A percentile compares a stretch with the other conserved stretches of the same genome.
phyloP scores from a whole-genome alignment of 37 sponge, comb jelly and placozoan genomes.

The Aphrocallistes beatrix region DNA sequence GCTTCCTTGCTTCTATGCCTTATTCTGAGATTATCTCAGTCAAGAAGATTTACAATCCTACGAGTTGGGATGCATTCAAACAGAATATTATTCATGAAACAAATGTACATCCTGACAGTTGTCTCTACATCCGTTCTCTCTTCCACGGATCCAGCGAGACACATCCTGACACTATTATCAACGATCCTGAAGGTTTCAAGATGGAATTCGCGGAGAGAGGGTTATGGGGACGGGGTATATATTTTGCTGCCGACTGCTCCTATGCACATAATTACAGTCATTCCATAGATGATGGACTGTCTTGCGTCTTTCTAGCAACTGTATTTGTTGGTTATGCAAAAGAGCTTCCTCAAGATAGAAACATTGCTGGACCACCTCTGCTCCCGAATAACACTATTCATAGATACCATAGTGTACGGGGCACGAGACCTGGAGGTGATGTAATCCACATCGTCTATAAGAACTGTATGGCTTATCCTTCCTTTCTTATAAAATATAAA shows the following conservation, averaged over 20 bases:
- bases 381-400: not conserved
- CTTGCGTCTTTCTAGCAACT: not conserved
- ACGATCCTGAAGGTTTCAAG: constrained; percentile 3
- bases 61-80: not conserved
- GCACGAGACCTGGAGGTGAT: not conserved
- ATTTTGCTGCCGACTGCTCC: not conserved
- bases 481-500: not conserved
- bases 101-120: not conserved
- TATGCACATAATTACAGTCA: not conserved
- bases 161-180: not conserved
- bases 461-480: constrained; percentile 8
- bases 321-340: not conserved
- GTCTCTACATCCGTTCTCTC: not conserved
- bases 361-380: not conserved
- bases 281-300: not conserved
- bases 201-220: not conserved
- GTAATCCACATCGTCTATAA: constrained; percentile 2
- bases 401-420: constrained; percentile 13
- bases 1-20: not conserved
- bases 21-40: not conserved
- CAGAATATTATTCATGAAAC: not conserved
- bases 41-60: not conserved
- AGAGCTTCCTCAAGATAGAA: not conserved
- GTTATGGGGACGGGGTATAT: not conserved
- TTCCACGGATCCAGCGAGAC: constrained; percentile 7